These are phyloP conservation scores for Rhaphigaster nebulosa DNA, from an alignment of 2,888 invertebrate species.

Conservation along the genomic window DNA sequence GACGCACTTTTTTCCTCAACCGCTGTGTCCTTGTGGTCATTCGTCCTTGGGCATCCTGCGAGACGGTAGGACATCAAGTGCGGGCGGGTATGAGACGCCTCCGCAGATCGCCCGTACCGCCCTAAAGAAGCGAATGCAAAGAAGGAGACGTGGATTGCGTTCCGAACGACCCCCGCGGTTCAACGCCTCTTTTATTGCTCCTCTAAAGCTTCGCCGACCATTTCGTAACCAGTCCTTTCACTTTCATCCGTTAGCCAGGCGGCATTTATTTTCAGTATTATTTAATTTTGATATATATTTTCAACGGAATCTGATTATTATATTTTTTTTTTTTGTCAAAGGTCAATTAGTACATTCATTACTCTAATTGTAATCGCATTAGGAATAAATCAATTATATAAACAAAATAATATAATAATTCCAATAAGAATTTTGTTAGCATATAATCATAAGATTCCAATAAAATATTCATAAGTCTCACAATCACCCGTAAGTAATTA, in stretches of 20 bases:
- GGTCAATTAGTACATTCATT: too few relatives aligned
- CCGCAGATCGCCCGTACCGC: background rate
- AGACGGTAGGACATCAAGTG: too few relatives aligned
- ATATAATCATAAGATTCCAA: too few relatives aligned
- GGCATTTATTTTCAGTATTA: background rate
- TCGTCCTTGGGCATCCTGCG: background rate
- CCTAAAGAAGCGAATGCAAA: background rate
- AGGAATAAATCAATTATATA: too few relatives aligned
- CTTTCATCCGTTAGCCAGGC: constrained; percentile 4
- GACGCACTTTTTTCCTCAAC: constrained; percentile 8
- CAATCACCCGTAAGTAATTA: too few relatives aligned
- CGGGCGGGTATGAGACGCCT: background rate
- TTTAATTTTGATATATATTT: background rate
- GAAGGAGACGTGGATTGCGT: background rate
- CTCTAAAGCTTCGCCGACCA: constrained; percentile 7
- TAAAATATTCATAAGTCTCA: too few relatives aligned
- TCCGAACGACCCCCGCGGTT: background rate
- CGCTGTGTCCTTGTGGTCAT: background rate
- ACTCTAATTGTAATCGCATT: too few relatives aligned
- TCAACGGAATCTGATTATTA: too few relatives aligned
- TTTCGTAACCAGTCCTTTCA: constrained; percentile 31
- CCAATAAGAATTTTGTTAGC: too few relatives aligned
- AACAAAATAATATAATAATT: too few relatives aligned
- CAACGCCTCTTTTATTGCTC: constrained; percentile 17
- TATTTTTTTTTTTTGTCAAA: too few relatives aligned